Percentiles rank a stretch among this genome's conserved stretches.
phyloP scores from a whole-genome alignment of 2,888 invertebrate species.

The Sycophila texana region DNA sequence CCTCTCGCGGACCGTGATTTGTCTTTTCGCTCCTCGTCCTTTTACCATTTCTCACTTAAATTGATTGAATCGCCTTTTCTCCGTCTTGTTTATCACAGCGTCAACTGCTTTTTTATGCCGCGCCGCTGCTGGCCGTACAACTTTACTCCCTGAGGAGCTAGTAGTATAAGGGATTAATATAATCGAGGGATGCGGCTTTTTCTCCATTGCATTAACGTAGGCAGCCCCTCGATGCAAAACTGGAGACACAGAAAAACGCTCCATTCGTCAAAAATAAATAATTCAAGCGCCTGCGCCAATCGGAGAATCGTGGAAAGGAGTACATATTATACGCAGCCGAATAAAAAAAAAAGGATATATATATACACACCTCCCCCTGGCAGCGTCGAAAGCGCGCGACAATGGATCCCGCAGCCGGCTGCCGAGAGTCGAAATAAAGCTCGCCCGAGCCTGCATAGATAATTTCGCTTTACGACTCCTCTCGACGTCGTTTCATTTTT shows the following conservation, averaged over 20 bases:
- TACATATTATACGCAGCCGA: conserved; percentile 26
- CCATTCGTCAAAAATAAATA: conserved; percentile 49
- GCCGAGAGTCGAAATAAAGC: background rate
- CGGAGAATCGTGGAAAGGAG: conserved; percentile 16
- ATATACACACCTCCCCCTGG: no score
- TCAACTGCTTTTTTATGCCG: no score
- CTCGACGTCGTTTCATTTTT: conserved; percentile 8
- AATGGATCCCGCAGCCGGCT: no score
- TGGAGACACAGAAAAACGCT: background rate
- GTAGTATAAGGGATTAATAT: background rate
- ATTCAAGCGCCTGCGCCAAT: conserved; percentile 39
- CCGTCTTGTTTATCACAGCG: no score
- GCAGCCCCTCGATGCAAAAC: conserved; percentile 40
- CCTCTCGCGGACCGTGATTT: no score
- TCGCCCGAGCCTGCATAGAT: conserved; percentile 1
- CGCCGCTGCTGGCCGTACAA: no score
- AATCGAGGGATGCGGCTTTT: background rate
- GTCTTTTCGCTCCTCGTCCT: no score
- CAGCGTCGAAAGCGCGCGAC: no score
- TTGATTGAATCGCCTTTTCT: no score
- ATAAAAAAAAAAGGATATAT: no score
- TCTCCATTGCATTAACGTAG: background rate
- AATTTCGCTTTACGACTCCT: conserved; percentile 19
- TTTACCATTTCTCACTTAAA: no score
- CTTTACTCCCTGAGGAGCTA: no score